phyloP scores from a whole-genome alignment of 2,797 vertebrate species.

The Orientallactaga sibirica region DNA sequence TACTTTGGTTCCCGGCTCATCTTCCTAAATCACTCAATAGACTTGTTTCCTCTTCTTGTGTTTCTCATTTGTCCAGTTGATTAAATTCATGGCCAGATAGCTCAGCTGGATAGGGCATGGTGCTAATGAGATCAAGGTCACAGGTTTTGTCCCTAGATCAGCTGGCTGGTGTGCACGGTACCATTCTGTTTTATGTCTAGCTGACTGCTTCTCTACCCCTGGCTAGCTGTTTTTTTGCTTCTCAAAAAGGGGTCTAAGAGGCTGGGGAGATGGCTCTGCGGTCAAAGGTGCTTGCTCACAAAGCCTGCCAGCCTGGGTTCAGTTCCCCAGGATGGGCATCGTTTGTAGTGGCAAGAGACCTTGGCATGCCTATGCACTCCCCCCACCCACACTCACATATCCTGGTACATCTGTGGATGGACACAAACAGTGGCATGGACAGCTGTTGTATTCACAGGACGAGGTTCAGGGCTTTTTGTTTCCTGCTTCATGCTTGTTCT shows the following conservation, averaged over 20 bases:
- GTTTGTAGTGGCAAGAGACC: too few species aligned
- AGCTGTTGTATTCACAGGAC: neutral
- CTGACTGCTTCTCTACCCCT: neutral
- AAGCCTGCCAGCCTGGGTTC: too few species aligned
- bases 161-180: neutral
- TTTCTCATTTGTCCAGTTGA: slow-evolving; percentile 28
- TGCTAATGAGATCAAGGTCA: slow-evolving; percentile 15
- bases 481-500: neutral
- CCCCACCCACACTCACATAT: too few species aligned
- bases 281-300: too few species aligned
- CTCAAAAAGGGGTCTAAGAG: neutral
- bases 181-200: slow-evolving; percentile 22
- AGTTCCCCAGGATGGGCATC: too few species aligned
- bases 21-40: neutral
- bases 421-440: neutral
- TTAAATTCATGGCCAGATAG: slow-evolving; percentile 19
- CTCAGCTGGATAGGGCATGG: neutral
- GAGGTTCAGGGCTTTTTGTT: neutral
- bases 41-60: slow-evolving; percentile 7
- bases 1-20: neutral
- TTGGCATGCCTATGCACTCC: too few species aligned
- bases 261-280: too few species aligned
- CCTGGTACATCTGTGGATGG: neutral
- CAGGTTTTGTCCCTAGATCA: neutral
- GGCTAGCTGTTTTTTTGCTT: neutral